Percentiles rank a stretch among this genome's conserved stretches.
Conservation (phyloP, 2,888 invertebrate genomes). For the Cantharis lateralis region DNA sequence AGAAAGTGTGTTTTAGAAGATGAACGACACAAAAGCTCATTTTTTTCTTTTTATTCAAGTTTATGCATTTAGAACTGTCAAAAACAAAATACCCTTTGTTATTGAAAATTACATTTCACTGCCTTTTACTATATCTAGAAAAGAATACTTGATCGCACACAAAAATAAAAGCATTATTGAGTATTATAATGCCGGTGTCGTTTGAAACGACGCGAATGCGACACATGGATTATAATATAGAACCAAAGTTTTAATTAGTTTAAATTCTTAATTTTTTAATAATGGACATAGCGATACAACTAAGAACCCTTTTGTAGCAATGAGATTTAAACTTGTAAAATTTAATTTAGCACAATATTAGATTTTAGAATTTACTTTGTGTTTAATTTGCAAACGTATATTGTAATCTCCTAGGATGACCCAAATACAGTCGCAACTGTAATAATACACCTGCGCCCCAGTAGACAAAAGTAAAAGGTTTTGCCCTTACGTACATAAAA, state of each 20-base stretch:
- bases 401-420: conserved; percentile 34
- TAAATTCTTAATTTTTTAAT: background rate
- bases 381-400: background rate
- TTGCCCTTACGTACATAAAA: conserved; percentile 16
- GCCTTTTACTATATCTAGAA: background rate
- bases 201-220: background rate
- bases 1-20: background rate
- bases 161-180: background rate
- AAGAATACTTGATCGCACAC: background rate
- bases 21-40: background rate
- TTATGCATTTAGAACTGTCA: background rate
- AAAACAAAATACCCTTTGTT: background rate
- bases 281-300: background rate
- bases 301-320: background rate
- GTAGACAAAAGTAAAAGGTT: conserved; percentile 13
- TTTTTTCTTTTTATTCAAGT: background rate
- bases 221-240: background rate
- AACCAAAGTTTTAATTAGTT: background rate
- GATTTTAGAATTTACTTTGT: background rate
- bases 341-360: background rate
- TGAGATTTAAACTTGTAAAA: background rate
- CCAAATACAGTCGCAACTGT: conserved; percentile 32
- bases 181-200: background rate
- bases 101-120: background rate
- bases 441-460: conserved; percentile 34